Evolutionary conservation across 2,797 vertebrate genomes (phyloP).

Genomic region (Xiphophorus birchmanni): DNA sequence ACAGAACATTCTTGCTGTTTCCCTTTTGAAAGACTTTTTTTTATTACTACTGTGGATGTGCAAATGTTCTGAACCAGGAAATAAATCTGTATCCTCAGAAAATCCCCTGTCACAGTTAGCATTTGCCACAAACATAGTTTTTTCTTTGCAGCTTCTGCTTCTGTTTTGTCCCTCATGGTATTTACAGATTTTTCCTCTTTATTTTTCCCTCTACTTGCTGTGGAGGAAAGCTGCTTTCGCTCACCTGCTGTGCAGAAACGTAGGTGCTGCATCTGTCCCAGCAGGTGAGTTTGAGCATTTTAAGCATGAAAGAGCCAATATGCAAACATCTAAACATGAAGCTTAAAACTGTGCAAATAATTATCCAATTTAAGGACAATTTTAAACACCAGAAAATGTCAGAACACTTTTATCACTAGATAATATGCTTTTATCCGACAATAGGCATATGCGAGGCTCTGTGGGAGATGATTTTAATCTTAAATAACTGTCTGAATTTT

Average conservation of each 20-base stretch:
- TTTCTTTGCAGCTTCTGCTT: constrained; percentile 13
- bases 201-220: constrained; percentile 3
- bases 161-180: constrained; percentile 12
- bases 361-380: not conserved
- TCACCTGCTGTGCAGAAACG: constrained; percentile 28
- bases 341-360: constrained; percentile 12
- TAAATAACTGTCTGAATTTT: constrained; percentile 50
- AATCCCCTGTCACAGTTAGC: constrained; percentile 47
- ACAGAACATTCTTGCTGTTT: constrained; percentile 45
- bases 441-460: constrained; percentile 18
- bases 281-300: constrained; percentile 15
- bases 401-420: not conserved
- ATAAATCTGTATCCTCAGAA: constrained; percentile 49
- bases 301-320: not conserved
- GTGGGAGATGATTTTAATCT: constrained; percentile 49
- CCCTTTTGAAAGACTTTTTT: constrained; percentile 28
- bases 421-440: constrained; percentile 33
- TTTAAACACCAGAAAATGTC: not conserved
- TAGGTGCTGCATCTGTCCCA: constrained; percentile 24
- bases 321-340: constrained; percentile 3
- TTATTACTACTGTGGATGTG: constrained; percentile 3
- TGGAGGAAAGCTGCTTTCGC: constrained; percentile 17
- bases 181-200: constrained; percentile 17
- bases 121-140: constrained; percentile 25
- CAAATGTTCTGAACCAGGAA: constrained; percentile 47